These are phyloP conservation scores for Neomorphus geoffroyi DNA, from an alignment of 2,797 vertebrate genomes.

Conservation along the genomic window DNA sequence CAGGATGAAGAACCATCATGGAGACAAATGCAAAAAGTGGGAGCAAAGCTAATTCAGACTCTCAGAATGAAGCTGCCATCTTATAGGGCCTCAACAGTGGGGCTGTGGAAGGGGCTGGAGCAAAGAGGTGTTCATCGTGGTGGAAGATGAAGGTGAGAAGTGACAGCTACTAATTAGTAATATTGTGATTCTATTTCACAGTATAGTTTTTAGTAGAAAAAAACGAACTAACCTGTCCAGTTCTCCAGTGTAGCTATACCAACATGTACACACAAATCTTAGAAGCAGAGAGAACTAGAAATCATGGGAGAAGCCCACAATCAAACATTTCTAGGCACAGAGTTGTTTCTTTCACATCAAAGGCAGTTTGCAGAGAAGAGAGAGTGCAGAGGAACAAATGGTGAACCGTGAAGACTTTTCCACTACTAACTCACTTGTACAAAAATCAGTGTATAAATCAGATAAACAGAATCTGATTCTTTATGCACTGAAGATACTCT, in stretches of 20 bases:
- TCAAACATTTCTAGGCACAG: background rate
- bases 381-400: background rate
- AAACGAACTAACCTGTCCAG: background rate
- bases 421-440: background rate
- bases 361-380: background rate
- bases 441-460: conserved; percentile 17
- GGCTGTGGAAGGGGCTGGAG: background rate
- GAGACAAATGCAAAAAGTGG: background rate
- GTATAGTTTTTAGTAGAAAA: background rate
- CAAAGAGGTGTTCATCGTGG: background rate
- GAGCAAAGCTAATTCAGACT: background rate
- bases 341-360: background rate
- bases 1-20: background rate
- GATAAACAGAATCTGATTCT: background rate
- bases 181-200: background rate
- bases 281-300: background rate
- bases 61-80: background rate
- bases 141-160: background rate
- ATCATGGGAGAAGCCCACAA: background rate
- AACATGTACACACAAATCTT: background rate
- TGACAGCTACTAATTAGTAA: background rate
- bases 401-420: background rate
- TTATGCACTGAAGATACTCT: background rate
- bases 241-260: background rate
- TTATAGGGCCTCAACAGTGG: background rate